phyloP scores from a whole-genome alignment of 1,140 invertebrate genomes.

The Drosophila littoralis region DNA sequence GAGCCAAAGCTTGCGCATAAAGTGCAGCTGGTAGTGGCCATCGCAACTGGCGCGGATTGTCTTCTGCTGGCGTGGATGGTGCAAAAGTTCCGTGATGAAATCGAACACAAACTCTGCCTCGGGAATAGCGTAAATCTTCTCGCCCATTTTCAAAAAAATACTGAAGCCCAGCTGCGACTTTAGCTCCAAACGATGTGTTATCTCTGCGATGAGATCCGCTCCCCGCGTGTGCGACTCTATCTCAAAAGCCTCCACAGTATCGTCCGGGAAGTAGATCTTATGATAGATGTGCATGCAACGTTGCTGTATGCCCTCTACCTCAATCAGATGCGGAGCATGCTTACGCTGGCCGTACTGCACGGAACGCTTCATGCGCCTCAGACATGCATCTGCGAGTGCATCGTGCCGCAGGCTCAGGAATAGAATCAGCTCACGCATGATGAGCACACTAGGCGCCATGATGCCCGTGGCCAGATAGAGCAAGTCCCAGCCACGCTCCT shows the following conservation, averaged over 20 bases:
- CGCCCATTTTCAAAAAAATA: constrained; percentile 95
- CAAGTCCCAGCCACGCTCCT: constrained; percentile 96
- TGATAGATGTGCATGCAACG: constrained; percentile 97
- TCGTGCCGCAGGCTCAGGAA: constrained; percentile 92
- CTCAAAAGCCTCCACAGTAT: constrained; percentile 93
- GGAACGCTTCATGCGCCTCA: constrained; percentile 92
- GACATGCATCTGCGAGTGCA: constrained; percentile 92
- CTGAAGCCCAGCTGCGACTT: constrained; percentile 94
- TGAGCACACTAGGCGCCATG: constrained; percentile 89
- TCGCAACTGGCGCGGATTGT: constrained; percentile 88
- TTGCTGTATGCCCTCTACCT: constrained; percentile 97
- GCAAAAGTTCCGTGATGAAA: constrained; percentile 94
- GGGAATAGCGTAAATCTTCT: constrained; percentile 95
- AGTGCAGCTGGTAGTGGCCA: constrained; percentile 94
- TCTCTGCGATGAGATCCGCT: constrained; percentile 93
- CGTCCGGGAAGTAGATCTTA: constrained; percentile 96
- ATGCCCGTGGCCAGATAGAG: constrained; percentile 96
- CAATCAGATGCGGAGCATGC: constrained; percentile 95
- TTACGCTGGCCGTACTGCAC: constrained; percentile 91
- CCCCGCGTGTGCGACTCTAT: constrained; percentile 93
- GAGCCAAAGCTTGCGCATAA: constrained; percentile 98
- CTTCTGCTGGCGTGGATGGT: constrained; percentile 93
- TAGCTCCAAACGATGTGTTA: constrained; percentile 90
- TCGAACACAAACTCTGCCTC: constrained; percentile 98
- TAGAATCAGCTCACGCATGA: constrained; percentile 87